Conservation (phyloP, 2,113 vertebrate genomes). For the Peromyscus leucopus region DNA sequence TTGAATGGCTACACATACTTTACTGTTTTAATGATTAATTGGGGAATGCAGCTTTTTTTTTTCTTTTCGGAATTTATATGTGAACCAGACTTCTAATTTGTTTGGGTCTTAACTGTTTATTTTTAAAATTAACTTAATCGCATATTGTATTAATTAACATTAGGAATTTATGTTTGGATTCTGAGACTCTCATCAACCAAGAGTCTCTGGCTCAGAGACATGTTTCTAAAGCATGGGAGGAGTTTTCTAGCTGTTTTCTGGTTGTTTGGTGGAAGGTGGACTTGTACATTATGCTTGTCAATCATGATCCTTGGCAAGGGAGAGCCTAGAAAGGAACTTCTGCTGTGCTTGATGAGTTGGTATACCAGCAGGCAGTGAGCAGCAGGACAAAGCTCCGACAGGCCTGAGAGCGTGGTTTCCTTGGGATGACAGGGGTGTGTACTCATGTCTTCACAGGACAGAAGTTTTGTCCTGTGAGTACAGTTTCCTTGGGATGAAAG, state of each 20-base stretch:
- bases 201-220: background rate
- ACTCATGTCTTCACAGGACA: slow-evolving; percentile 29
- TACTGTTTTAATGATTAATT: slow-evolving; percentile 68
- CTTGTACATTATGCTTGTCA: background rate
- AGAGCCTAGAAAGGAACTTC: background rate
- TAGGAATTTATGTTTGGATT: slow-evolving; percentile 60
- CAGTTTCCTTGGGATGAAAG: background rate
- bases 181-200: background rate
- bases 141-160: background rate
- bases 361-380: background rate
- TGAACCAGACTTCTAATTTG: slow-evolving; percentile 1
- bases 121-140: slow-evolving; percentile 28
- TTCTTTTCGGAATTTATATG: slow-evolving; percentile 31
- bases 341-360: background rate
- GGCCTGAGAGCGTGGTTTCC: background rate
- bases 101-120: slow-evolving; percentile 55
- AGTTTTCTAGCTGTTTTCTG: background rate
- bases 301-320: background rate
- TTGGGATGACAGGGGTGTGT: background rate
- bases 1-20: slow-evolving; percentile 42
- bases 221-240: background rate
- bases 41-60: background rate
- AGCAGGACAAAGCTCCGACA: background rate
- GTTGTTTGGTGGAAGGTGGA: background rate
- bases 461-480: background rate